Percentiles rank a stretch among this genome's conserved stretches.
These are phyloP conservation scores for Dendropsophus ebraccatus DNA, from an alignment of 2,113 vertebrate species.

Conservation along the genomic window DNA sequence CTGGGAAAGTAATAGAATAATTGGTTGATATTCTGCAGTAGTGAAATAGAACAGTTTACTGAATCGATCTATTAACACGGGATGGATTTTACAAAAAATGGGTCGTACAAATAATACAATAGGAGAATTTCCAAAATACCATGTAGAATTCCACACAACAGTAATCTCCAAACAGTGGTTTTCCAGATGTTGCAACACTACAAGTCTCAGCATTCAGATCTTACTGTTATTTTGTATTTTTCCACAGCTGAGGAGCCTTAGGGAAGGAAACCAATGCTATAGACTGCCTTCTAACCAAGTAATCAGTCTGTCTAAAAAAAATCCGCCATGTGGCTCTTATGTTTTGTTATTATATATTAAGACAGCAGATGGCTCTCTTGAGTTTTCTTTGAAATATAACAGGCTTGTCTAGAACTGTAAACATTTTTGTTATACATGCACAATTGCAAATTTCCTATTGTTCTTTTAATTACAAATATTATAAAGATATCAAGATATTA, in stretches of 20 bases:
- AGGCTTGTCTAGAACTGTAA: slow-evolving; percentile 39
- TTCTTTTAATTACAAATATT: slow-evolving; percentile 5
- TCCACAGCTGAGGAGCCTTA: too few species aligned
- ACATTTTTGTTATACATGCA: slow-evolving; percentile 23
- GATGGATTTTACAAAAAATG: not conserved
- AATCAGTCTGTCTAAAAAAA: not conserved
- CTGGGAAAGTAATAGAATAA: not conserved
- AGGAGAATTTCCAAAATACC: too few species aligned
- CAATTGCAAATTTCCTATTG: not conserved
- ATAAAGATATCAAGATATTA: not conserved
- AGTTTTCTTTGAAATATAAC: slow-evolving; percentile 81
- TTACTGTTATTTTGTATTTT: too few species aligned
- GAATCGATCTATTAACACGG: not conserved
- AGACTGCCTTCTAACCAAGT: not conserved
- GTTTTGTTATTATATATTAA: slow-evolving; percentile 79
- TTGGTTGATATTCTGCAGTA: not conserved
- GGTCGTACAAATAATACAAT: not conserved
- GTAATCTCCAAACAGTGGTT: too few species aligned
- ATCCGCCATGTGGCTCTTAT: not conserved
- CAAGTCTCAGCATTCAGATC: too few species aligned
- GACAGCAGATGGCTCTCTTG: slow-evolving; percentile 99
- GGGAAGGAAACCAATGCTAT: too few species aligned
- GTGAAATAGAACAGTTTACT: not conserved
- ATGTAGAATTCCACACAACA: too few species aligned
- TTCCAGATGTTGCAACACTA: too few species aligned